These are phyloP conservation scores for Volucella zonaria DNA, from an alignment of 2,888 invertebrate genomes.

Conservation along the genomic window DNA sequence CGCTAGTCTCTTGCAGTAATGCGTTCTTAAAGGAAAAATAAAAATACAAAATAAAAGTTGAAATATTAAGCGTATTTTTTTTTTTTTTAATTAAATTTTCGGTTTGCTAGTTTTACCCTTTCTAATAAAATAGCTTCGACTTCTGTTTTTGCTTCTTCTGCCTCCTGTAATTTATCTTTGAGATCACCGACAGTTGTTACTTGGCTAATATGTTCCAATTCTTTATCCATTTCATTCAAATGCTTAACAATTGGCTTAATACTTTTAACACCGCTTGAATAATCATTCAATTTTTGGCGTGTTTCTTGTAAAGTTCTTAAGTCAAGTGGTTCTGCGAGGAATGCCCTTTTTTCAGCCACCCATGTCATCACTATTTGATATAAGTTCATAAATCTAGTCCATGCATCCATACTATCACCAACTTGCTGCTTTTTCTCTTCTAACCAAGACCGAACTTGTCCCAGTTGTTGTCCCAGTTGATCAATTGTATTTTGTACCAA, in stretches of 20 bases:
- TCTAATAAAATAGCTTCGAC: slow-evolving; percentile 93
- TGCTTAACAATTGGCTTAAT: slow-evolving; percentile 94
- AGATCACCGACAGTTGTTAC: slow-evolving; percentile 93
- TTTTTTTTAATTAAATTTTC: slow-evolving; percentile 15
- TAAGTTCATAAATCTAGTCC: slow-evolving; percentile 92
- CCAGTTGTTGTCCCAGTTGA: slow-evolving; percentile 90
- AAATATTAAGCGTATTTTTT: not conserved
- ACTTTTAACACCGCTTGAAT: slow-evolving; percentile 93
- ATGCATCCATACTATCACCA: slow-evolving; percentile 93
- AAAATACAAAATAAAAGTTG: slow-evolving; percentile 2
- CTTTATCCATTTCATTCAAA: slow-evolving; percentile 95
- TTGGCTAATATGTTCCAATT: slow-evolving; percentile 92
- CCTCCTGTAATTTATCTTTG: slow-evolving; percentile 92
- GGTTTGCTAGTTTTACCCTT: slow-evolving; percentile 85
- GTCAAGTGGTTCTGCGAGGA: slow-evolving; percentile 90
- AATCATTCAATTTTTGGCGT: slow-evolving; percentile 93
- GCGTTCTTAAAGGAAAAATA: slow-evolving; percentile 86
- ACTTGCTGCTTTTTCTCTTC: slow-evolving; percentile 93
- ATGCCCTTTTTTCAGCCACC: slow-evolving; percentile 91
- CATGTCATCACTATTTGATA: slow-evolving; percentile 92
- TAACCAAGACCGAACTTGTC: slow-evolving; percentile 89
- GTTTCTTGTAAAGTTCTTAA: slow-evolving; percentile 91
- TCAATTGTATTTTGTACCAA: slow-evolving; percentile 89
- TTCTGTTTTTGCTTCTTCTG: slow-evolving; percentile 92
- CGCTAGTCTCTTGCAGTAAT: slow-evolving; percentile 93